Evolutionary conservation across 2,113 vertebrate genomes (phyloP).

Genomic region (Nipponia nippon): DNA sequence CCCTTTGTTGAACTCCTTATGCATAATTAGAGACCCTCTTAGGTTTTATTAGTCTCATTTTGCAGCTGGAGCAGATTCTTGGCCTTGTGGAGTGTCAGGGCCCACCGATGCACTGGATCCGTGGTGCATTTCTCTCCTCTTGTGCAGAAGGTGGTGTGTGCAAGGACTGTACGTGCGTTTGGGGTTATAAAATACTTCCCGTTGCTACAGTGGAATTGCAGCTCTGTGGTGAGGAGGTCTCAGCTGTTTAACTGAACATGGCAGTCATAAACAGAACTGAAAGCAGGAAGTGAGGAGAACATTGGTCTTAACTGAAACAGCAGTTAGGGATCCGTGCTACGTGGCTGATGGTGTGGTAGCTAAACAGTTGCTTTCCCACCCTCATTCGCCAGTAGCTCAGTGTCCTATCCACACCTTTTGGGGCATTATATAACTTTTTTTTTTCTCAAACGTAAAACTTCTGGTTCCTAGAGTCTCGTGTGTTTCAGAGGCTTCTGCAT

Average conservation of each 20-base stretch:
- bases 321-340: rapidly evolving
- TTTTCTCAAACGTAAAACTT: background rate
- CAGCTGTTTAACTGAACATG: background rate
- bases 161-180: background rate
- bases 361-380: background rate
- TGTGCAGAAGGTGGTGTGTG: background rate
- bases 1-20: background rate
- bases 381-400: background rate
- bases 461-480: background rate
- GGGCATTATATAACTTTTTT: background rate
- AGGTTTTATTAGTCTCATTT: background rate
- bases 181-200: rapidly evolving
- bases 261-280: background rate
- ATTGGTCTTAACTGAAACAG: background rate
- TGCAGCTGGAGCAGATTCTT: background rate
- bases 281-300: background rate
- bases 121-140: rapidly evolving
- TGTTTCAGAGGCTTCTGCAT: background rate
- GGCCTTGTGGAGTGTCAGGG: background rate
- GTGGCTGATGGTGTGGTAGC: background rate
- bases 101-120: rapidly evolving
- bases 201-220: rapidly evolving
- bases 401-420: no score
- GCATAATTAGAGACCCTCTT: background rate
- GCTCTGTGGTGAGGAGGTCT: background rate